Percentiles rank a stretch among this genome's conserved stretches.
Evolutionary conservation across 2,797 vertebrate genomes (phyloP).

Genomic region (Rhabdophis nuchalis): DNA sequence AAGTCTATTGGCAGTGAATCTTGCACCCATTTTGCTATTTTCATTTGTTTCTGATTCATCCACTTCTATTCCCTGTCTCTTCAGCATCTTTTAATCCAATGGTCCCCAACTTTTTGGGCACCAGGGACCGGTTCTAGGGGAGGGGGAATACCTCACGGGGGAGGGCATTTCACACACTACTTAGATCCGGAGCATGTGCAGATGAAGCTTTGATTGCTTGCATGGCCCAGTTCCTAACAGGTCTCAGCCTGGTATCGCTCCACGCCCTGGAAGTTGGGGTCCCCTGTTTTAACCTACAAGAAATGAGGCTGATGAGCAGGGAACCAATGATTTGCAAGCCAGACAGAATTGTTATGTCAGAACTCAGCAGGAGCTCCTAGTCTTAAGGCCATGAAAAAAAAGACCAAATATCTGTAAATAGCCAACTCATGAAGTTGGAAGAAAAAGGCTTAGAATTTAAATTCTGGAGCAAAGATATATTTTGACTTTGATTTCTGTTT

Average conservation of each 20-base stretch:
- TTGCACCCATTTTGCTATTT: background rate
- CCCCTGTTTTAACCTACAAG: background rate
- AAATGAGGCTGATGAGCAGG: background rate
- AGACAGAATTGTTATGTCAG: background rate
- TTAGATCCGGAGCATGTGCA: background rate
- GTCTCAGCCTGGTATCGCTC: too few relatives aligned
- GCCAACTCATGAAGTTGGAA: background rate
- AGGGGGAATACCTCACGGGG: background rate
- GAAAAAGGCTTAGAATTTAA: background rate
- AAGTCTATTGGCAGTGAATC: background rate
- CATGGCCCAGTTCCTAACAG: background rate
- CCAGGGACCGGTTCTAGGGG: background rate
- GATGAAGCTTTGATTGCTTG: background rate
- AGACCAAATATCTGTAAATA: background rate
- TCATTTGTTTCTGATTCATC: background rate
- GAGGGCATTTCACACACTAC: background rate
- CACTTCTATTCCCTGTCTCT: background rate
- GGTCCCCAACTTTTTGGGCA: background rate
- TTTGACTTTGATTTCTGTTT: background rate
- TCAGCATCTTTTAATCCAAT: background rate
- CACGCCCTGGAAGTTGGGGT: background rate
- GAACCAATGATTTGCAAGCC: background rate
- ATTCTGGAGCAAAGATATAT: background rate
- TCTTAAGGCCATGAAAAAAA: background rate
- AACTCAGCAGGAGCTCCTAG: background rate